Base-by-base conservation (phyloP, 2,888 invertebrate species). In the Eumerus sabulonum region DNA sequence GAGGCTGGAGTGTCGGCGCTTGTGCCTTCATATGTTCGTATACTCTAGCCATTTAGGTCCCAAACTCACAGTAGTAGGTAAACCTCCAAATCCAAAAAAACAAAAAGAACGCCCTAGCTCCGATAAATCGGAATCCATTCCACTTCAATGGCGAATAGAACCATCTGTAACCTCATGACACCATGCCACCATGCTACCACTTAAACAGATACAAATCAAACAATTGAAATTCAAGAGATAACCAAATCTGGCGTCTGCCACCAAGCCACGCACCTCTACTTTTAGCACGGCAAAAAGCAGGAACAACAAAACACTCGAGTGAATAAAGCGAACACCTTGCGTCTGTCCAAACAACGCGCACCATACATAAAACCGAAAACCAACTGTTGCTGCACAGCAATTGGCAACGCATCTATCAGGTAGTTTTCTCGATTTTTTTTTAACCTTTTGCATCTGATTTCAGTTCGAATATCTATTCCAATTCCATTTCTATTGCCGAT, bases 331-430 rank as follows among this genome's bases (percentile, higher is more conserved):
- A 17, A 79, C 79, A 79, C 74, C 74, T 79, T 79, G 79, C 68
- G 50, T 79, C 48, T 79, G 68, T 45, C 14, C 68, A 79, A 74
- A 79, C 72, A 77, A 77, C 38, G 67, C 42, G 42, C 72, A 74
- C 51, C 59, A 44, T 53, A 64, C 63, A 76, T 27, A 27, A 27
- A 27, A 7, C 2, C 2, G 7, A 27, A 27, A 77, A 67, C 67
- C 77, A 77, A 77, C 77, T 73, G 74, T 79, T 74, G 74, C 79
- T 64, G 13, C 64, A 59, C 16, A 45, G 50, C 63, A 76, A 74
- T 74, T 76, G 68, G 74, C 63, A 76, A 72, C 36, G 47, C 62
- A 42, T 67, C 67, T 14, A 63, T 73, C 79, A 79, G 79, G 79
- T 79, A 79, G 73, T 71, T n/a, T n/a, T n/a, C 66, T 9, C 9